These are phyloP conservation scores for Euspilapteryx auroguttella DNA, from an alignment of 2,888 invertebrate species.

Conservation along the genomic window DNA sequence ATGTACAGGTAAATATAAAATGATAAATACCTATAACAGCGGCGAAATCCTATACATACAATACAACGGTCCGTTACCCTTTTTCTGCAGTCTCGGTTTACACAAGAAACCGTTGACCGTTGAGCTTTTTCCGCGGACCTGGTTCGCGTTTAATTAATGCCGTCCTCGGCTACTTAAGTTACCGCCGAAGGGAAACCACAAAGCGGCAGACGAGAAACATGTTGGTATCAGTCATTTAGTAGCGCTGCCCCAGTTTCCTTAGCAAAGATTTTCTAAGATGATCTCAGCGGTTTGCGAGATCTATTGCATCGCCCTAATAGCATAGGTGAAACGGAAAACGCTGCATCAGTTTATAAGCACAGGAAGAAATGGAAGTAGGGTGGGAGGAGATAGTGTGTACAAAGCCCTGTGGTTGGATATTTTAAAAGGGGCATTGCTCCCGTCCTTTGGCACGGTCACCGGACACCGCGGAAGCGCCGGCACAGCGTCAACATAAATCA, in stretches of 20 bases:
- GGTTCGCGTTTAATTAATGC: conserved; percentile 41
- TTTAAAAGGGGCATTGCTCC: conserved; percentile 22
- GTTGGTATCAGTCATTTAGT: conserved; percentile 31
- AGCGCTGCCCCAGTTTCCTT: conserved; percentile 31
- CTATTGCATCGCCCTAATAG: conserved; percentile 19
- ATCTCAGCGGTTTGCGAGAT: conserved; percentile 14
- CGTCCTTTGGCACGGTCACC: conserved; percentile 39
- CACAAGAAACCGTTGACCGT: conserved; percentile 50
- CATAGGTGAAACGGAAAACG: conserved; percentile 8
- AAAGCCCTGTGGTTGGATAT: no score
- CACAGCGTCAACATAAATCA: conserved; percentile 48
- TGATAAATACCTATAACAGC: background rate
- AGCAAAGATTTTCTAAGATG: conserved; percentile 17
- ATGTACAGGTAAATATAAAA: background rate
- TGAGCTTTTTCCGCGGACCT: conserved; percentile 24
- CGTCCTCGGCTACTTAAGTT: conserved; percentile 45
- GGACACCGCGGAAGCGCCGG: conserved; percentile 48
- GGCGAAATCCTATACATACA: background rate
- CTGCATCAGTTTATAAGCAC: conserved; percentile 4
- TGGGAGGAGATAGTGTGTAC: no score
- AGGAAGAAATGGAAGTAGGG: no score
- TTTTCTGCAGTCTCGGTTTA: conserved; percentile 16
- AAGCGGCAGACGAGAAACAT: conserved; percentile 32
- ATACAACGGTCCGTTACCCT: background rate
- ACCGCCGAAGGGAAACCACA: conserved; percentile 37